phyloP scores from a whole-genome alignment of 2,888 invertebrate genomes.

The Copidosoma aretas region DNA sequence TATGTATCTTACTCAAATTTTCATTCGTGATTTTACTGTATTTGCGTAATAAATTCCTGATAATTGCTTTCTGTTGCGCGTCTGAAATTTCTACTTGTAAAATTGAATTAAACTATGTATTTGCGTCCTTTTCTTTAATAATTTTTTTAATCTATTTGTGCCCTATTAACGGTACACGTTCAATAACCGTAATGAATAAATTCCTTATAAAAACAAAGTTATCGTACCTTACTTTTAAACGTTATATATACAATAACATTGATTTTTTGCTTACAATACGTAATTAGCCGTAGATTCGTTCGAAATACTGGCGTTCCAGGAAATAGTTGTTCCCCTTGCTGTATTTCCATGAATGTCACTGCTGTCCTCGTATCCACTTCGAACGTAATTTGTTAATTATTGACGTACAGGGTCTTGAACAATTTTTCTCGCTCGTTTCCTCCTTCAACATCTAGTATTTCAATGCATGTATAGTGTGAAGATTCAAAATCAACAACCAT shows the following conservation, averaged over 20 bases:
- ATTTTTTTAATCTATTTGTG: neutral
- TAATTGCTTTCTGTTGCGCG: no score
- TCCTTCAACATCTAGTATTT: neutral
- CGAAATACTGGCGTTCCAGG: no score
- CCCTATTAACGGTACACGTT: neutral
- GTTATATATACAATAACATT: neutral
- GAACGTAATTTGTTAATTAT: neutral
- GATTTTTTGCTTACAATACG: neutral
- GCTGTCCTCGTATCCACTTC: neutral
- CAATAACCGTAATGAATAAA: neutral
- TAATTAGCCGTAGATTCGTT: neutral
- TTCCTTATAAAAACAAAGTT: no score
- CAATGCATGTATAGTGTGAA: no score
- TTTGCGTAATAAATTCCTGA: no score
- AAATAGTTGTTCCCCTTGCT: neutral
- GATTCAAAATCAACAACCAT: no score
- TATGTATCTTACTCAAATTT: conserved; percentile 30
- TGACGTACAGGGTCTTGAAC: neutral
- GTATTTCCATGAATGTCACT: neutral
- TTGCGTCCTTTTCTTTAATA: neutral
- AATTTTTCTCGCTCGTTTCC: neutral
- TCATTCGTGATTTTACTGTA: conserved; percentile 18
- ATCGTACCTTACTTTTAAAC: no score
- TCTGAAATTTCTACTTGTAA: neutral
- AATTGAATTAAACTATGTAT: neutral